A percentile compares a stretch with the other conserved stretches of the same genome.
phyloP scores from a whole-genome alignment of 1,140 invertebrate species.

The Tigriopus japonicus region DNA sequence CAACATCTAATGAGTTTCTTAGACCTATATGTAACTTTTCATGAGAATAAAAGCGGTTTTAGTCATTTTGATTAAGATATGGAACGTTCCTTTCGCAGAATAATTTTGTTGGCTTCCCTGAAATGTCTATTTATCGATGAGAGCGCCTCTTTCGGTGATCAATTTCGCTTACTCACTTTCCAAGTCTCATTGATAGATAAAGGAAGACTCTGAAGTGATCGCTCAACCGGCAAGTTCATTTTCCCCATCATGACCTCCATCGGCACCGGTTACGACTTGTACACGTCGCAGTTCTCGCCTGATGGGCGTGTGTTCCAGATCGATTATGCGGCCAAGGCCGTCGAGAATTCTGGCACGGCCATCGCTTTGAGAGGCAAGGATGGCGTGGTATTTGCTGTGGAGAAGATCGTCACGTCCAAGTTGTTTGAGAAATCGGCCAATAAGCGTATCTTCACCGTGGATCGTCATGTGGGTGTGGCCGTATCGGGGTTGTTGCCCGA shows the following conservation, averaged over 20 bases:
- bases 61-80: too few species aligned
- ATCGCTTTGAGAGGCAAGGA: slow-evolving; percentile 66
- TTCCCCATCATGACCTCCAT: slow-evolving; percentile 65
- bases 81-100: too few species aligned
- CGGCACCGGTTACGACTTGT: slow-evolving; percentile 92
- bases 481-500: slow-evolving; percentile 85
- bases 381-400: slow-evolving; percentile 90
- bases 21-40: too few species aligned
- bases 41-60: too few species aligned
- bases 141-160: too few species aligned
- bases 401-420: slow-evolving; percentile 93
- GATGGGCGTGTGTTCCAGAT: slow-evolving; percentile 98
- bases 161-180: too few species aligned
- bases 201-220: too few species aligned
- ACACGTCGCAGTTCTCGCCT: slow-evolving; percentile 97
- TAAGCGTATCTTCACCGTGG: slow-evolving; percentile 80
- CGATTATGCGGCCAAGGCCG: slow-evolving; percentile 97
- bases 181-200: too few species aligned
- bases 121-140: too few species aligned
- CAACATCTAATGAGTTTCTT: too few species aligned
- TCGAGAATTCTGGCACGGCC: slow-evolving; percentile 73
- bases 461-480: slow-evolving; percentile 84
- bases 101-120: too few species aligned
- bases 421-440: slow-evolving; percentile 85
- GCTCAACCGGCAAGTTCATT: too few species aligned